Base-by-base conservation (phyloP, 2,113 vertebrate genomes). In the Nettapus auritus region DNA sequence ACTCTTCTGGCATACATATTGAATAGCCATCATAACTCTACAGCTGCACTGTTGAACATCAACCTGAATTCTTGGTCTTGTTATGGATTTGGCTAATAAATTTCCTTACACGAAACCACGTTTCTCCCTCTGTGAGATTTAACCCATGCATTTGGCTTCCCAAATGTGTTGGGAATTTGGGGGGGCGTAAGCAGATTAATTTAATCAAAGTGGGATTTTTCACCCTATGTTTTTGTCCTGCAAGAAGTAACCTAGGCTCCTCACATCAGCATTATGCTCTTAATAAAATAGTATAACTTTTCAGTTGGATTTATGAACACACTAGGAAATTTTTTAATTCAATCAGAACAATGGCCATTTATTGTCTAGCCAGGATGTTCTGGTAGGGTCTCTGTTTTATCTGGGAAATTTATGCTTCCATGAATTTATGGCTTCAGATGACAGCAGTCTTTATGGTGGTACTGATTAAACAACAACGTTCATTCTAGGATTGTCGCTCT, bases 1-100 rank as follows among this genome's bases (percentile, higher is more conserved):
- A 26, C 14, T 67, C n/a, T 59, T 55, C 21, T 92, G 84, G 44
- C 40, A 82, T 69, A 85, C 1, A 1, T 59, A 57, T 11, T 74
- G 50, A 95, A 78, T 59, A 82, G 33, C 70, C 85, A 75, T 75
- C 46, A 88, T 70, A 94, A 46, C 36, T 92, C 33, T 88, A 74
- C 52, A 94, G 64, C 33, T 90, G 71, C 59, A 62, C 46, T 90
- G 85, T 55, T 95, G 71, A 88, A 81, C 16, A 23, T 64, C 83
- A 92, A 4, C 52, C 26, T 69, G 38, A 87, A 90, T 94, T 86
- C 88, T 92, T 90, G 33, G 11, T 68, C 62, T 53, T 60, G 17
- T 64, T 82, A 48, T 34, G 42, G 38, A 81, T 86, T 94, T 88
- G 50, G 20, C 46, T 83, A 36, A 77, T 44, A 55, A 34, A 18